Conservation (phyloP, 2,113 vertebrate genomes). For the Cavia aperea region DNA sequence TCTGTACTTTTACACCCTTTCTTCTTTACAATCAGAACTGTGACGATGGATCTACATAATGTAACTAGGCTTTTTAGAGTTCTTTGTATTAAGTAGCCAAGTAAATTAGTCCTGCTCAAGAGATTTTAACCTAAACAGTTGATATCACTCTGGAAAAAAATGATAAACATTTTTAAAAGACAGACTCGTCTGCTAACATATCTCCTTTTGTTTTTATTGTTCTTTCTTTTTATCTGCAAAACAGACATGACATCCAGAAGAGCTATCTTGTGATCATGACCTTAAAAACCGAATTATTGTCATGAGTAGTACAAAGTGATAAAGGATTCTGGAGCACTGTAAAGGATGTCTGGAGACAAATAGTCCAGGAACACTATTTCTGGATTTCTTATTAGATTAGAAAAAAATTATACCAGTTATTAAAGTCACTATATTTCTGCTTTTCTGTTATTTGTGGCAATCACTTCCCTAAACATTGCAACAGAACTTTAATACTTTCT, state of each 20-base stretch:
- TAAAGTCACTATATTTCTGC: background rate
- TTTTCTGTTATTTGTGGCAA: slow-evolving; percentile 4
- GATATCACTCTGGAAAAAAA: background rate
- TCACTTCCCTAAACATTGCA: background rate
- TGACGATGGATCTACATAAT: background rate
- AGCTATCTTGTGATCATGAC: background rate
- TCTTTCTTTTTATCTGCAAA: background rate
- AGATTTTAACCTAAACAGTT: background rate
- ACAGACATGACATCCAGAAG: background rate
- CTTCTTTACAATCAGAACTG: background rate
- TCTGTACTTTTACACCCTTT: background rate
- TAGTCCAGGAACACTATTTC: background rate
- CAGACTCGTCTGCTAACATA: background rate
- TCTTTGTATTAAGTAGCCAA: background rate
- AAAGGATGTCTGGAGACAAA: no score
- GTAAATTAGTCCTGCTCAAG: background rate
- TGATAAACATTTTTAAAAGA: background rate
- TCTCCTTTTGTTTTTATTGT: background rate
- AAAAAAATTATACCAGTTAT: background rate
- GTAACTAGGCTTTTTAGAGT: background rate
- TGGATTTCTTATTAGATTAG: background rate
- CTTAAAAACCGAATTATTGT: background rate
- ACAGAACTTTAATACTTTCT: background rate
- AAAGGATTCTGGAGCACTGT: background rate
- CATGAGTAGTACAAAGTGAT: background rate